Evolutionary conservation across 1,140 invertebrate species (phyloP).

Genomic region (Agrypnia vestita): DNA sequence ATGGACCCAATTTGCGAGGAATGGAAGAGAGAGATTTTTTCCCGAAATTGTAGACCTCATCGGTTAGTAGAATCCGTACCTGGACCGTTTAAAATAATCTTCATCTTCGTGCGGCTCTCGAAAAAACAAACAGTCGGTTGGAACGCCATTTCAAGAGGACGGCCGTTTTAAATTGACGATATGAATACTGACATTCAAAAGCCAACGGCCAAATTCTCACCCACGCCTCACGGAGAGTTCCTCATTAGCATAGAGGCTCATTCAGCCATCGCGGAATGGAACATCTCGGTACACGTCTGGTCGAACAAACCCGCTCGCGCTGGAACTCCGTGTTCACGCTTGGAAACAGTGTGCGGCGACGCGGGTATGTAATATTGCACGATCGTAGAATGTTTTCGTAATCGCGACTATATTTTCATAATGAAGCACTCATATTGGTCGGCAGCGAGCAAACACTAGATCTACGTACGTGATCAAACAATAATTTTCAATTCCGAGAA

Average conservation of each 20-base stretch:
- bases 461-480: constrained; percentile 34
- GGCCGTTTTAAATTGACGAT: constrained; percentile 27
- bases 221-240: constrained; percentile 13
- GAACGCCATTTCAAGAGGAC: constrained; percentile 27
- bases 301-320: neutral
- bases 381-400: neutral
- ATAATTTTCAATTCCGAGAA: constrained; percentile 31
- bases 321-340: neutral
- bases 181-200: constrained; percentile 16
- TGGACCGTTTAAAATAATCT: neutral
- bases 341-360: neutral
- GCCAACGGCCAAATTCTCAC: constrained; percentile 28
- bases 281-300: neutral
- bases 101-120: neutral
- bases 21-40: too few relatives aligned
- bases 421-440: constrained; percentile 11
- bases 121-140: neutral
- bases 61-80: too few relatives aligned
- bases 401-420: constrained; percentile 1
- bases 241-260: constrained; percentile 28
- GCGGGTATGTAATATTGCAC: neutral
- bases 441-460: constrained; percentile 17
- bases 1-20: too few relatives aligned
- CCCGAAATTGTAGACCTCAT: too few relatives aligned
- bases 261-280: constrained; percentile 1